A percentile compares a stretch with the other conserved stretches of the same genome.
phyloP scores from a whole-genome alignment of 2,888 invertebrate genomes.

The Mimas tiliae region DNA sequence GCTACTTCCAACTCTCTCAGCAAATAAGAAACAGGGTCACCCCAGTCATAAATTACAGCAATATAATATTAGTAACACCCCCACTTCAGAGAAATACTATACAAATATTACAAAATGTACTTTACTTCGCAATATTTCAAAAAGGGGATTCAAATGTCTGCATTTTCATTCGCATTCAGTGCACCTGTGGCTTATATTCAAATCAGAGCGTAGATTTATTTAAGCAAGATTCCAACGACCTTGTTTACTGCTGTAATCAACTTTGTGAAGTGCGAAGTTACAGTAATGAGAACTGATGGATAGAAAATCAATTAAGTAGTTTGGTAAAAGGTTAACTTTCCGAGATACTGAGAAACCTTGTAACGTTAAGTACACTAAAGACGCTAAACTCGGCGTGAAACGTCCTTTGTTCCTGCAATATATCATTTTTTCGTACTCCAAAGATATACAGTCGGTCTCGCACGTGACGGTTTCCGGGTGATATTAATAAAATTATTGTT shows the following conservation, averaged over 20 bases:
- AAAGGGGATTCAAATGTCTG: not conserved
- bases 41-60: not conserved
- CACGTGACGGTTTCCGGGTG: slow-evolving; percentile 81
- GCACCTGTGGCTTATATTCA: slow-evolving; percentile 3
- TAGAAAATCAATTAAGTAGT: slow-evolving; percentile 45
- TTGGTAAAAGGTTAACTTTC: slow-evolving; percentile 46
- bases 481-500: slow-evolving; percentile 85
- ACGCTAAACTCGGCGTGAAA: slow-evolving; percentile 68
- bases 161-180: not conserved
- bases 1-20: not conserved
- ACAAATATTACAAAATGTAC: not conserved
- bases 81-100: not conserved
- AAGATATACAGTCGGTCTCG: slow-evolving; percentile 74
- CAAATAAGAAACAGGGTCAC: not conserved
- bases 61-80: not conserved
- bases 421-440: slow-evolving; percentile 77
- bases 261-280: slow-evolving; percentile 12
- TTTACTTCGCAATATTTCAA: not conserved
- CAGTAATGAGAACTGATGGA: slow-evolving; percentile 25
- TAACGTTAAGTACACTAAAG: slow-evolving; percentile 44
- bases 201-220: slow-evolving; percentile 3
- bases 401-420: slow-evolving; percentile 73
- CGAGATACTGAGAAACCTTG: slow-evolving; percentile 55
- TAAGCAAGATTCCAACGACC: slow-evolving; percentile 5
- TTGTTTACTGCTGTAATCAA: slow-evolving; percentile 20